These are phyloP conservation scores for Murina feae DNA, from an alignment of 2,113 vertebrate genomes.

Conservation along the genomic window DNA sequence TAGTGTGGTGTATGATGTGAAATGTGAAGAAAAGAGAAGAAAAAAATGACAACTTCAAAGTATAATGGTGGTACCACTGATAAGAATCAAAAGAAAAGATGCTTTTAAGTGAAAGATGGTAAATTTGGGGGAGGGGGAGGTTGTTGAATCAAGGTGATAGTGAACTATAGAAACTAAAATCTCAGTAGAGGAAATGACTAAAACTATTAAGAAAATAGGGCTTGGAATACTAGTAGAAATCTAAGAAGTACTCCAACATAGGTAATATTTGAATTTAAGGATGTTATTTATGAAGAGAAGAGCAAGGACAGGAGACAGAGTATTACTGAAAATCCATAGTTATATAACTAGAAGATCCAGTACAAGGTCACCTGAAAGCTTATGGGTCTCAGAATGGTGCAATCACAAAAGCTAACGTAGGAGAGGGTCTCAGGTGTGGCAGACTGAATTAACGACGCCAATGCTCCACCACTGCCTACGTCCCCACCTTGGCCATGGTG, in stretches of 20 bases:
- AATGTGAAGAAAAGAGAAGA: background rate
- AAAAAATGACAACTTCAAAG: background rate
- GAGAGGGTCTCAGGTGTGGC: background rate
- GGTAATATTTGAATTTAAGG: background rate
- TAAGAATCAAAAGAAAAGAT: background rate
- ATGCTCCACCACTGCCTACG: background rate
- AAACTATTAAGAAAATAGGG: background rate
- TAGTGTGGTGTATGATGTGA: background rate
- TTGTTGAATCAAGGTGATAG: background rate
- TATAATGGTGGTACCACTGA: background rate
- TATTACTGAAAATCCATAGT: background rate
- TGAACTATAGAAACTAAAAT: background rate
- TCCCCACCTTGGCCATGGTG: accelerated
- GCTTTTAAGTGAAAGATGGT: background rate
- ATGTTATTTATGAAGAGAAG: background rate
- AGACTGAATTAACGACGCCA: background rate
- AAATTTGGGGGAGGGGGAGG: background rate
- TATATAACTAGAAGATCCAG: background rate
- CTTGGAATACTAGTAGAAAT: background rate
- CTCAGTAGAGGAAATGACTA: background rate
- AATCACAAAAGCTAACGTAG: background rate
- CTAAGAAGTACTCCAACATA: background rate
- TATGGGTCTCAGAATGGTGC: background rate
- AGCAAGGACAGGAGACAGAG: background rate
- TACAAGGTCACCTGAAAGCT: background rate